Evolutionary conservation across 1,140 invertebrate species (phyloP).

Genomic region (Ruditapes philippinarum): DNA sequence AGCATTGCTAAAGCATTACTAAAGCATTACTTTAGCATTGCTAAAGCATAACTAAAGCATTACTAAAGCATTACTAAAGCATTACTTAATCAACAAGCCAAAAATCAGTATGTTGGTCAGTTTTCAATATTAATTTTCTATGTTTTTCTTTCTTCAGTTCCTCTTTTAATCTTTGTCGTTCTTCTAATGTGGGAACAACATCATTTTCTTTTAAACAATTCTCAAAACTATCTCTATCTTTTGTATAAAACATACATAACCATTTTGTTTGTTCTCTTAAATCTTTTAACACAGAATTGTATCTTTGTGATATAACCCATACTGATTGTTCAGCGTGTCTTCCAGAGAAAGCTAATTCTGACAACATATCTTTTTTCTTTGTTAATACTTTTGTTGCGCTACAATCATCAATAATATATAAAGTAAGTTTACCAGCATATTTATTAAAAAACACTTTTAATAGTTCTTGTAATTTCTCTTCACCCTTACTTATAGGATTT

Average conservation of each 20-base stretch:
- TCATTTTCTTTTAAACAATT: constrained; percentile 13
- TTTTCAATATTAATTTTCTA: too few species aligned
- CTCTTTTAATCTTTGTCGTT: constrained; percentile 22
- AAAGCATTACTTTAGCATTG: too few species aligned
- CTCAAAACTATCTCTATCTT: constrained; percentile 20
- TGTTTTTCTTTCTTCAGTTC: too few species aligned
- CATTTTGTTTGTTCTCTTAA: constrained; percentile 37
- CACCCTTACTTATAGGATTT: neutral
- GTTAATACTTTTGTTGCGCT: constrained; percentile 57
- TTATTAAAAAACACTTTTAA: constrained; percentile 35
- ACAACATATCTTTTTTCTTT: constrained; percentile 63
- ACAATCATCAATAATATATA: constrained; percentile 59
- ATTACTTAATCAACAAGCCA: too few species aligned
- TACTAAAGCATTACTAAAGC: too few species aligned
- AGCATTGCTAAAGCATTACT: too few species aligned
- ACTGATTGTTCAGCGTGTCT: constrained; percentile 56
- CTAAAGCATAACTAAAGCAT: too few species aligned
- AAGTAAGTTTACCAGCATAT: constrained; percentile 47
- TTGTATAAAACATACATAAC: constrained; percentile 17
- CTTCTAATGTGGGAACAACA: constrained; percentile 4
- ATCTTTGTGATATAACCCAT: constrained; percentile 58
- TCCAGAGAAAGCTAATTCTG: constrained; percentile 45
- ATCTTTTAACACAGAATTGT: constrained; percentile 45
- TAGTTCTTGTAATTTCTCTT: constrained; percentile 49
- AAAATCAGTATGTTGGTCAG: too few species aligned